phyloP scores from a whole-genome alignment of 2,113 vertebrate species.

The Tympanuchus pallidicinctus region DNA sequence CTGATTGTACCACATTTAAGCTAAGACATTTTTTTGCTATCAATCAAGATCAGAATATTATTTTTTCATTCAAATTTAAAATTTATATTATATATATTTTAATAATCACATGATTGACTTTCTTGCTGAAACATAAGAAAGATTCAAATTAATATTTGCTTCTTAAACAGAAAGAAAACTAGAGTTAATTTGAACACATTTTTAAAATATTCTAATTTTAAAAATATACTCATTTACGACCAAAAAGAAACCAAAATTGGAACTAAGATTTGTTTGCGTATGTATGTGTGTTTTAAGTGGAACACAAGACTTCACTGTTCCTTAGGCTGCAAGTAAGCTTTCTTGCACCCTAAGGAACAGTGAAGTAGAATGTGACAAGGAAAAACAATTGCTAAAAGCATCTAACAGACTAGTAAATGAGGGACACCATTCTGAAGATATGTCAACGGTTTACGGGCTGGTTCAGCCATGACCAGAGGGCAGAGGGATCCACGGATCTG shows the following conservation, averaged over 20 bases:
- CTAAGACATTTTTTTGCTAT: not conserved
- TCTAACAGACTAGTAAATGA: not conserved
- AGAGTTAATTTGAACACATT: not conserved
- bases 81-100: not conserved
- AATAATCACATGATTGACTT: not conserved
- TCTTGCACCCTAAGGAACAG: not conserved
- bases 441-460: no score
- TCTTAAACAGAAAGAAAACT: not conserved
- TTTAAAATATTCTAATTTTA: not conserved
- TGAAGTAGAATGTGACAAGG: not conserved
- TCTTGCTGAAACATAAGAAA: not conserved
- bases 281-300: not conserved
- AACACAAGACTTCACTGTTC: no score
- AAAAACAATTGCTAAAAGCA: not conserved
- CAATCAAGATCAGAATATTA: not conserved
- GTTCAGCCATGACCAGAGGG: no score
- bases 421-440: not conserved
- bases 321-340: not conserved
- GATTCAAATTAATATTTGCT: not conserved
- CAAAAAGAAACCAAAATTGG: not conserved
- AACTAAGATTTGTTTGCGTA: not conserved
- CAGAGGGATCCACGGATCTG: no score
- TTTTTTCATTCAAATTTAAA: not conserved
- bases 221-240: not conserved
- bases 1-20: not conserved